phyloP scores from a whole-genome alignment of 64 coral and sea anemone species.

The Orbicella faveolata region DNA sequence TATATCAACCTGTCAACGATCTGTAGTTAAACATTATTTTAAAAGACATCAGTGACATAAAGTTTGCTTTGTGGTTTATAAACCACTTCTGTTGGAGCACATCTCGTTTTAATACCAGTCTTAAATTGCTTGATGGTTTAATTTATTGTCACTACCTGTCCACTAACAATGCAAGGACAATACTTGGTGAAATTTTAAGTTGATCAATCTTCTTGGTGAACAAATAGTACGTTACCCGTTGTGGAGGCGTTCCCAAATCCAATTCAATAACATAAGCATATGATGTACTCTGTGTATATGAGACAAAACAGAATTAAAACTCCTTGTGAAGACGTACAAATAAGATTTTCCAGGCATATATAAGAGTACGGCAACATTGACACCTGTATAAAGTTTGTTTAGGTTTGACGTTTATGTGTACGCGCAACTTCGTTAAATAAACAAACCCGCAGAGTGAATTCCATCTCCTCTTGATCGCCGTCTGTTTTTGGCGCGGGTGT shows the following conservation, averaged over 20 bases:
- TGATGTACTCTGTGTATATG: slow-evolving; percentile 73
- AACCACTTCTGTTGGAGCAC: too few relatives aligned
- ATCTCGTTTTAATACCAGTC: too few relatives aligned
- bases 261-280: slow-evolving; percentile 95
- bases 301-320: slow-evolving; percentile 36
- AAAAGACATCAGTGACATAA: too few relatives aligned
- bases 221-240: slow-evolving; percentile 69
- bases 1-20: too few relatives aligned
- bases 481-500: neutral
- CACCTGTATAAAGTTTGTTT: neutral
- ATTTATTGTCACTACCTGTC: too few relatives aligned
- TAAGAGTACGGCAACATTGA: neutral
- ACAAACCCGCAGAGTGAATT: slow-evolving; percentile 79
- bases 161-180: neutral
- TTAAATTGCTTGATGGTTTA: too few relatives aligned
- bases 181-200: neutral
- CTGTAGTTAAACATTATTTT: too few relatives aligned
- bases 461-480: slow-evolving; percentile 71
- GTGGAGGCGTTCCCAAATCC: slow-evolving; percentile 77
- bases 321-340: slow-evolving; percentile 9
- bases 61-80: too few relatives aligned
- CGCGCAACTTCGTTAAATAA: neutral
- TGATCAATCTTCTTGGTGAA: neutral
- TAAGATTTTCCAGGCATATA: neutral
- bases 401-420: neutral